phyloP scores from a whole-genome alignment of 2,888 invertebrate species.

The Ormyrus labotus region DNA sequence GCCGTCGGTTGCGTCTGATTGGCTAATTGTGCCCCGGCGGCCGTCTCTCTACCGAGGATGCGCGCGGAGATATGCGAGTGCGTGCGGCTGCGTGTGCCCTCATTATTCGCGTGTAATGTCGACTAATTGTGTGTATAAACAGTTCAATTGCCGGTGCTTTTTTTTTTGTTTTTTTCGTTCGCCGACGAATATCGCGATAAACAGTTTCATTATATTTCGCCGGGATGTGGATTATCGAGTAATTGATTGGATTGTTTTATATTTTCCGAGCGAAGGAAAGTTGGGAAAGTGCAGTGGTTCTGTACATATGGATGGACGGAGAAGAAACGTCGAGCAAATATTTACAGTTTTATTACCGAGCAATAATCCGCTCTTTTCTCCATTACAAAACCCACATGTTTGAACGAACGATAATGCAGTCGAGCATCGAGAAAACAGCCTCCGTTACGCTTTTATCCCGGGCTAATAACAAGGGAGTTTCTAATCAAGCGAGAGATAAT shows the following conservation, averaged over 20 bases:
- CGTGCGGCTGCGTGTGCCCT: constrained; percentile 1
- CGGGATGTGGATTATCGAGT: no score
- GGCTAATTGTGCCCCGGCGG: constrained; percentile 39
- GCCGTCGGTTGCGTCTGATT: constrained; percentile 49
- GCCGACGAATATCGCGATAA: not conserved
- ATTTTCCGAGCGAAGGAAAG: no score
- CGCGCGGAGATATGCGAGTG: not conserved
- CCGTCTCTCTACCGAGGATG: no score
- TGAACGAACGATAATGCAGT: no score
- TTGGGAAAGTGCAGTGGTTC: no score
- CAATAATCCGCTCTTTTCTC: no score
- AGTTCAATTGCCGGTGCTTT: constrained; percentile 43
- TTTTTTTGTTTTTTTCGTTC: not conserved
- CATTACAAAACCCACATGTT: no score
- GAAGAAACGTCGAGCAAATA: not conserved
- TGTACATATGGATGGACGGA: no score
- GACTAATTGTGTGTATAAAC: constrained; percentile 46
- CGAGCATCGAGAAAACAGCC: no score
- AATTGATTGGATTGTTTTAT: no score
- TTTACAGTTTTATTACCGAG: not conserved
- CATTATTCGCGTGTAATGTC: constrained; percentile 42
- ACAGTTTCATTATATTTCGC: not conserved
- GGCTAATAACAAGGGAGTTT: constrained; percentile 17
- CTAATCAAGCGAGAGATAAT: constrained; percentile 3
- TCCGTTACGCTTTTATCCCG: no score